Percentiles rank a stretch among this genome's conserved stretches.
Evolutionary conservation across 2,888 invertebrate genomes (phyloP).

Genomic region (Protonemura montana): DNA sequence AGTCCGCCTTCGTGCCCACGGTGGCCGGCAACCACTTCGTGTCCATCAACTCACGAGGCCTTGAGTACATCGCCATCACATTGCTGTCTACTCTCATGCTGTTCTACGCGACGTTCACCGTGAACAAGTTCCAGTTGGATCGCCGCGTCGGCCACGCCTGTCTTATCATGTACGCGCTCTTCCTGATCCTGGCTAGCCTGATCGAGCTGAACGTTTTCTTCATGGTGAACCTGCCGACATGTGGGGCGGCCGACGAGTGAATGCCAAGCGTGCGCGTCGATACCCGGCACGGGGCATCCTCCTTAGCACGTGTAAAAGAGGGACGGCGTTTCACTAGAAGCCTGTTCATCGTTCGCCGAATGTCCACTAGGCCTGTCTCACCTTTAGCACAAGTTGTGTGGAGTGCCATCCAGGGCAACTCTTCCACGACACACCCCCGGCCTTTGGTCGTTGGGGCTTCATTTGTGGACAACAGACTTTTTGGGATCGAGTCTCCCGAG

Average conservation of each 20-base stretch:
- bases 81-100: conserved; percentile 84
- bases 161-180: conserved; percentile 85
- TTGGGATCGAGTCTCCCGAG: too few species aligned
- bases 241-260: conserved; percentile 59
- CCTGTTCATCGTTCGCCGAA: too few species aligned
- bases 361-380: too few species aligned
- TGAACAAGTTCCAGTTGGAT: conserved; percentile 88
- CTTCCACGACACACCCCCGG: too few species aligned
- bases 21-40: conserved; percentile 81
- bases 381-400: too few species aligned
- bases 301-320: too few species aligned
- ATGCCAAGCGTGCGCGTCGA: conserved; percentile 40
- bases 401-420: too few species aligned
- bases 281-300: too few species aligned
- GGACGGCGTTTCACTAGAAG: too few species aligned
- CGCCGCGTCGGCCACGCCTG: conserved; percentile 76
- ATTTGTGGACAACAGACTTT: too few species aligned
- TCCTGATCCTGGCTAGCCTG: conserved; percentile 85
- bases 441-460: too few species aligned
- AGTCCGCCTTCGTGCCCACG: conserved; percentile 82
- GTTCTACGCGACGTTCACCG: conserved; percentile 82
- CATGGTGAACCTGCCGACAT: conserved; percentile 87
- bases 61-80: conserved; percentile 91
- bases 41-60: conserved; percentile 87
- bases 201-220: conserved; percentile 95